Percentiles rank a stretch among this genome's conserved stretches.
Evolutionary conservation across 2,797 vertebrate species (phyloP).

Genomic region (Diplodus sargus): DNA sequence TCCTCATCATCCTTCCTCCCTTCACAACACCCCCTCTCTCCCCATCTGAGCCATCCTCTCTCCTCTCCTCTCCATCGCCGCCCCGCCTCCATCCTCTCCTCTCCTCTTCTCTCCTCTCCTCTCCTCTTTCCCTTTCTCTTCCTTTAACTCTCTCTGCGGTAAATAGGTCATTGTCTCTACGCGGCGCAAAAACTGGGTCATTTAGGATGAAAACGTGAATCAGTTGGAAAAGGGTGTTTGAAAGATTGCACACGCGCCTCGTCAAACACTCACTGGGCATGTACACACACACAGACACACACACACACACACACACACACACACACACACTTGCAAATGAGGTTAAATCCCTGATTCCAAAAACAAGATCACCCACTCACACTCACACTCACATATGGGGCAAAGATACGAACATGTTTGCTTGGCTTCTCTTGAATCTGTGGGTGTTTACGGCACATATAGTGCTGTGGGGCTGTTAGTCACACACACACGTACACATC

Average conservation of each 20-base stretch:
- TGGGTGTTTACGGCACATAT: conserved; percentile 59
- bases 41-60: conserved; percentile 46
- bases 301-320: background rate
- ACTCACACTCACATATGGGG: conserved; percentile 4
- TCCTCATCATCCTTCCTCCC: conserved; percentile 30
- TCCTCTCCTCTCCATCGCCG: conserved; percentile 3
- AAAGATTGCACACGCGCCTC: conserved; percentile 35
- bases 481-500: background rate
- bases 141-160: conserved; percentile 59
- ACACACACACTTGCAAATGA: conserved; percentile 40
- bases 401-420: conserved; percentile 41
- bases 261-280: conserved; percentile 4
- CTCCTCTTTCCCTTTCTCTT: conserved; percentile 17
- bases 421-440: conserved; percentile 49
- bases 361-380: conserved; percentile 44
- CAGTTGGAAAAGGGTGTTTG: conserved; percentile 54
- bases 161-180: conserved; percentile 75
- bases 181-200: conserved; percentile 75
- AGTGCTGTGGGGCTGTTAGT: conserved; percentile 46
- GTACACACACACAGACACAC: background rate
- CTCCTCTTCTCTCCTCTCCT: background rate
- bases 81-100: background rate
- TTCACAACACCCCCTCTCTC: conserved; percentile 14
- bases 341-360: conserved; percentile 60
- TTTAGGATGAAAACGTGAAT: conserved; percentile 63